Conservation (phyloP, 1,140 invertebrate species). For the Drosophila nannoptera region DNA sequence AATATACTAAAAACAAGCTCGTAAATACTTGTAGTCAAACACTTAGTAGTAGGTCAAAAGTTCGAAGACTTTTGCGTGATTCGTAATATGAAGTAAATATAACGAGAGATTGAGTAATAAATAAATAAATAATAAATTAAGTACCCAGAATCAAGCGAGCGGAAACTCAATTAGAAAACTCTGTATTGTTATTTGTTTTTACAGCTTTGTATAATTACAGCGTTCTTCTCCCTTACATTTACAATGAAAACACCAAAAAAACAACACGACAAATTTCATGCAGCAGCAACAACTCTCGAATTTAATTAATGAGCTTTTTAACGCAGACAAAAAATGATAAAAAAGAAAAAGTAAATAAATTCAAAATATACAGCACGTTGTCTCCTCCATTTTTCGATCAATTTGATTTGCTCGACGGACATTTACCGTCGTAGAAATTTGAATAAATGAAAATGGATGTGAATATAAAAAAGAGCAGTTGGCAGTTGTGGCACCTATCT, state of each 20-base stretch:
- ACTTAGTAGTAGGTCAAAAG: constrained; percentile 41
- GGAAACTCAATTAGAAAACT: constrained; percentile 14
- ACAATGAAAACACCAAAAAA: constrained; percentile 44
- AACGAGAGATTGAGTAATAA: constrained; percentile 30
- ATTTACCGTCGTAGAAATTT: constrained; percentile 41
- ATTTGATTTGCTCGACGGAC: constrained; percentile 26
- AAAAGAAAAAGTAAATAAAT: constrained; percentile 26
- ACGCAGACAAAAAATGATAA: constrained; percentile 27
- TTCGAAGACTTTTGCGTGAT: constrained; percentile 19
- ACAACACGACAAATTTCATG: constrained; percentile 19
- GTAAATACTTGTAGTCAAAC: constrained; percentile 56
- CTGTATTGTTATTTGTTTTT: constrained; percentile 38
- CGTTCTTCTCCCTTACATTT: constrained; percentile 1
- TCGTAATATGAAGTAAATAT: constrained; percentile 14
- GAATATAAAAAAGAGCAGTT: constrained; percentile 32
- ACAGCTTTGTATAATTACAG: constrained; percentile 26
- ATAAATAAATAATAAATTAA: constrained; percentile 12
- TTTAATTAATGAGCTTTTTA: constrained; percentile 64
- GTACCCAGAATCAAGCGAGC: constrained; percentile 13
- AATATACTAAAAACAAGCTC: constrained; percentile 38
- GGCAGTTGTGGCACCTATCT: constrained; percentile 21
- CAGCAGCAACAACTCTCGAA: constrained; percentile 24
- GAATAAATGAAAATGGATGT: constrained; percentile 63
- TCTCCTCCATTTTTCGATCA: constrained; percentile 9
- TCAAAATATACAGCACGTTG: constrained; percentile 43